These are phyloP conservation scores for Eudemis profundana DNA, from an alignment of 2,888 invertebrate species.

Conservation along the genomic window DNA sequence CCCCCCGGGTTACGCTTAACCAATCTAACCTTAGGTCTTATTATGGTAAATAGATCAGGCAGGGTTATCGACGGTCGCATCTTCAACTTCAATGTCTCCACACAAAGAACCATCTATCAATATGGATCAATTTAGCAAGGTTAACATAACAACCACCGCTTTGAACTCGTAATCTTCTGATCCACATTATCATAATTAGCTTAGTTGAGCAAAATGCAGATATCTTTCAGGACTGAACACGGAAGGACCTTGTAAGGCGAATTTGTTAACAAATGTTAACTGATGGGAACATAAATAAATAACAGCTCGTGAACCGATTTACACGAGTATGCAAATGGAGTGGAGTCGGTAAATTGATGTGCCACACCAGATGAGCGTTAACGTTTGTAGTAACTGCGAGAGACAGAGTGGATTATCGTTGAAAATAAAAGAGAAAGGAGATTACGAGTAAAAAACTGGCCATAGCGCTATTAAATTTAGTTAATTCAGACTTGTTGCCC, in stretches of 20 bases:
- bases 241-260: conserved; percentile 36
- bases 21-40: no score
- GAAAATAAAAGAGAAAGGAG: conserved; percentile 8
- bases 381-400: conserved; percentile 12
- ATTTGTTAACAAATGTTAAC: conserved; percentile 40
- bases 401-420: conserved; percentile 3
- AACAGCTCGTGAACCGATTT: conserved; percentile 40
- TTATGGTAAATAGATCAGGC: no score
- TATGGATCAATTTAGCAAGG: conserved; percentile 6
- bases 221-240: background rate
- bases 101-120: conserved; percentile 11
- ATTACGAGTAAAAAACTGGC: no score
- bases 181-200: background rate
- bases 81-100: no score
- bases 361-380: conserved; percentile 20
- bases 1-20: no score
- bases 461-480: no score
- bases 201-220: background rate
- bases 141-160: conserved; percentile 4
- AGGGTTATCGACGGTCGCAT: no score
- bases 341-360: conserved; percentile 29
- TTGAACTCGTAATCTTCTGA: background rate
- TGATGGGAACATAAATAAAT: conserved; percentile 41
- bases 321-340: conserved; percentile 38
- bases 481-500: no score